Base-by-base conservation (phyloP, 2,797 vertebrate genomes). In the Acestrorhynchus altus region DNA sequence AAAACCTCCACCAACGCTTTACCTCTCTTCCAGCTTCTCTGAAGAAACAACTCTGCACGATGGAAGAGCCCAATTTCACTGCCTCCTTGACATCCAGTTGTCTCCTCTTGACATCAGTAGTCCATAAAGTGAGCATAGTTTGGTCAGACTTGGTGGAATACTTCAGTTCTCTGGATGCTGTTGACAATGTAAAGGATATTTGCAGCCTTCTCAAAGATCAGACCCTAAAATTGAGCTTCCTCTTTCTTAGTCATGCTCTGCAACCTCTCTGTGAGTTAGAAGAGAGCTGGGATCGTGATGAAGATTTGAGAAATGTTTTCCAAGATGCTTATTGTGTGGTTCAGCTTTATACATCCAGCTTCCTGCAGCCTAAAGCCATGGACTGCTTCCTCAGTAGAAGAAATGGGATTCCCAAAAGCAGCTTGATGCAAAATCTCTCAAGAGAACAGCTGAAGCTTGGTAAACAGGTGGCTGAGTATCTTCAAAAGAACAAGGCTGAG, bases 171-270 rank as follows among this genome's bases (percentile, higher is more conserved):
- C 39, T 82, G 71, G 31, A 1, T 0, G 20, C 11, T 16, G 20
- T 35, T 0, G 40, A 35, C 1, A 81, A 51, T 0, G 40, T 10
- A 0, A 15, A 39, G 0, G 10, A 0, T 0, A 87, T 93, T 73
- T 35, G 47, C 57, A n/a, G 1, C 8, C 85, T 44, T 11, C 82
- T 94, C 16, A 74, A 72, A 56, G 72, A 90, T 52, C 61, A 69
- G 0, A 64, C 77, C 39, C 51, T 92, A 6, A 81, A 72, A 76
- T 83, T 91, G 1, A 61, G 51, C 11, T 84, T 93, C 20, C 63
- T 91, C 9, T 94, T 94, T 81, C 87, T 94, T 1, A 76, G 82
- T 8, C 70, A 89, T 1, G 35, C 88, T 0, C 28, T 94, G 72
- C 84, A 90, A 44, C 91, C 93, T 0, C 88, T 94, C 8, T 72